These are phyloP conservation scores for Allobates femoralis DNA, from an alignment of 2,797 vertebrate species.

Conservation along the genomic window DNA sequence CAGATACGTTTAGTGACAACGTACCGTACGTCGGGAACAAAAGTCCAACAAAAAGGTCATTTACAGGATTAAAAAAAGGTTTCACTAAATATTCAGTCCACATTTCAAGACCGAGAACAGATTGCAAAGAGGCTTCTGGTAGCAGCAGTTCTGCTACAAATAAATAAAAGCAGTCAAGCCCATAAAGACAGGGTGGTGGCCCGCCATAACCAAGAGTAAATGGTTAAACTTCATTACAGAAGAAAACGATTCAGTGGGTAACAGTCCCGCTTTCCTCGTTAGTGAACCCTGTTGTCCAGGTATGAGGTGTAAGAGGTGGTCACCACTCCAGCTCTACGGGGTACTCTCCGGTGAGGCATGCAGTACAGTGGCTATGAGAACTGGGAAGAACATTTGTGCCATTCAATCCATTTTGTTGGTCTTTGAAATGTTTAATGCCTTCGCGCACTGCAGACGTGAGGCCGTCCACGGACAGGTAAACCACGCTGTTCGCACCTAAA, in stretches of 20 bases:
- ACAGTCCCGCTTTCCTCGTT: background rate
- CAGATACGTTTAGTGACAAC: background rate
- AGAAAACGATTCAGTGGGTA: background rate
- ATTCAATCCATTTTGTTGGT: slow-evolving; percentile 73
- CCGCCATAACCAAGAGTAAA: background rate
- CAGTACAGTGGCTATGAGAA: slow-evolving; percentile 89
- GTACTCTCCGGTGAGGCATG: slow-evolving; percentile 95
- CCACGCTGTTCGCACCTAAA: slow-evolving; percentile 91
- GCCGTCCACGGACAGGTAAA: slow-evolving; percentile 94
- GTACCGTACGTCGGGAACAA: background rate
- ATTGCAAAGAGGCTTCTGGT: background rate
- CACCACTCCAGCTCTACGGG: slow-evolving; percentile 95
- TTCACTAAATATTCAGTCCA: background rate
- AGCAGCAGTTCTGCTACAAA: slow-evolving; percentile 30
- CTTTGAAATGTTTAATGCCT: slow-evolving; percentile 75
- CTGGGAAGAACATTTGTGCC: slow-evolving; percentile 64
- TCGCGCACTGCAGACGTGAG: slow-evolving; percentile 90
- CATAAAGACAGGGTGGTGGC: background rate
- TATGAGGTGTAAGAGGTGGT: slow-evolving; percentile 39
- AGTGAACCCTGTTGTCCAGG: background rate
- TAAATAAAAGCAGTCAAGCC: background rate
- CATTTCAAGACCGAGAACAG: background rate
- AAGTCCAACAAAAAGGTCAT: background rate
- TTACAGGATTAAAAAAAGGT: background rate
- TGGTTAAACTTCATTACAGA: background rate